A percentile compares a stretch with the other conserved stretches of the same genome.
Conservation (phyloP, 2,888 invertebrate species). For the Julus scanicus region DNA sequence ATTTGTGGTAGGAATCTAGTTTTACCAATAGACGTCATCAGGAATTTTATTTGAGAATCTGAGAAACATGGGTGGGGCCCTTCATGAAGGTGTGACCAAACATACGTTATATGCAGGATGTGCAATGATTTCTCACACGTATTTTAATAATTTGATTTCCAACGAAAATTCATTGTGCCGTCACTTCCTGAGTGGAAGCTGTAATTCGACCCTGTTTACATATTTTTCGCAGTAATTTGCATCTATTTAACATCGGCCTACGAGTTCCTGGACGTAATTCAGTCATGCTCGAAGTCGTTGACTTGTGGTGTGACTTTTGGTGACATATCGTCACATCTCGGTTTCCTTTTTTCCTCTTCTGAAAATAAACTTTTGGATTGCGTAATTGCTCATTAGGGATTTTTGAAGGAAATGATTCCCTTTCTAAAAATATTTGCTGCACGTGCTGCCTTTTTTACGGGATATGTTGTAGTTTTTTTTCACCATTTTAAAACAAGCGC, state of each 20-base stretch:
- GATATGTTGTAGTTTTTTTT: no score
- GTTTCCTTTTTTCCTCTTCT: slow-evolving; percentile 34
- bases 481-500: no score
- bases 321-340: slow-evolving; percentile 24
- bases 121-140: neutral
- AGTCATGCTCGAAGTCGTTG: neutral
- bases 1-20: slow-evolving; percentile 65
- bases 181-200: neutral
- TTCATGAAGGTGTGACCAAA: neutral
- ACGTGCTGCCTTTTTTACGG: neutral
- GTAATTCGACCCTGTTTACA: neutral
- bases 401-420: neutral
- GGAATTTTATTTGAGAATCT: neutral
- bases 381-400: neutral
- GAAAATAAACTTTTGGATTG: neutral
- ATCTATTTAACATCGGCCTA: neutral
- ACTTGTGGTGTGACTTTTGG: no score
- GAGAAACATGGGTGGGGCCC: neutral
- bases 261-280: neutral
- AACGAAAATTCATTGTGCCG: neutral
- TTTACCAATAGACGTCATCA: neutral
- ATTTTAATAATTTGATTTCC: neutral
- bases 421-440: neutral
- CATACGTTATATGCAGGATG: neutral
- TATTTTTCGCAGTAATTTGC: neutral